These are phyloP conservation scores for Virgularia gustaviana DNA, from an alignment of 92 coral and sea anemone species.

Conservation along the genomic window DNA sequence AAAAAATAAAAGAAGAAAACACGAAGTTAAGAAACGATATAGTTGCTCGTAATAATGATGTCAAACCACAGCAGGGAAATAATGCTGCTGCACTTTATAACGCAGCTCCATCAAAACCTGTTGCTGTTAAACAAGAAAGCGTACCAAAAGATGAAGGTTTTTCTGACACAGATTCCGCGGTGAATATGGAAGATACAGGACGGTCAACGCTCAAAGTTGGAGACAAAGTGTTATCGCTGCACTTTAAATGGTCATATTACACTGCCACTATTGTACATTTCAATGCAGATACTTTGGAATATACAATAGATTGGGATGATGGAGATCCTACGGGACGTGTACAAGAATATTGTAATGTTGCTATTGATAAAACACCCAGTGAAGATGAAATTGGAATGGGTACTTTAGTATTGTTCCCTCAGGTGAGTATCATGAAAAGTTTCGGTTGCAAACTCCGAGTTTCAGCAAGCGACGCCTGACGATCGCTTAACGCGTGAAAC, in stretches of 20 bases:
- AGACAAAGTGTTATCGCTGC: conserved; percentile 53
- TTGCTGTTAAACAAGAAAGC: background rate
- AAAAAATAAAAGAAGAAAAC: conserved; percentile 21
- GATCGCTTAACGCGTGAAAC: too few relatives aligned
- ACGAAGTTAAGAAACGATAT: conserved; percentile 9
- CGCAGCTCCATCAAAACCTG: background rate
- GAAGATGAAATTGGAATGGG: conserved; percentile 84
- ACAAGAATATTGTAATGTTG: conserved; percentile 76
- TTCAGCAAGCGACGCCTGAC: too few relatives aligned
- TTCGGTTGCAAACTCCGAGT: too few relatives aligned
- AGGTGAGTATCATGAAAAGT: conserved; percentile 46
- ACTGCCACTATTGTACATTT: conserved; percentile 81
- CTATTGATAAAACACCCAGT: conserved; percentile 81
- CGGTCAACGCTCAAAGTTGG: conserved; percentile 66
- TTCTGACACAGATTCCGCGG: conserved; percentile 26
- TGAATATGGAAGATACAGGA: conserved; percentile 27
- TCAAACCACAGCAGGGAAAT: background rate
- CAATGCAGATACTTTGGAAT: conserved; percentile 51
- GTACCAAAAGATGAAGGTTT: background rate
- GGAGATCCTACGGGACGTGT: conserved; percentile 83
- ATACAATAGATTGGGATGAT: conserved; percentile 88
- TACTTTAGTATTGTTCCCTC: conserved; percentile 82
- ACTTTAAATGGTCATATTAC: conserved; percentile 83
- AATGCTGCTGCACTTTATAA: background rate
- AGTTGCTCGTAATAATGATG: background rate